Percentiles rank a stretch among this genome's conserved stretches.
phyloP scores from a whole-genome alignment of 2,888 invertebrate species.

The Hypomecis punctinalis region DNA sequence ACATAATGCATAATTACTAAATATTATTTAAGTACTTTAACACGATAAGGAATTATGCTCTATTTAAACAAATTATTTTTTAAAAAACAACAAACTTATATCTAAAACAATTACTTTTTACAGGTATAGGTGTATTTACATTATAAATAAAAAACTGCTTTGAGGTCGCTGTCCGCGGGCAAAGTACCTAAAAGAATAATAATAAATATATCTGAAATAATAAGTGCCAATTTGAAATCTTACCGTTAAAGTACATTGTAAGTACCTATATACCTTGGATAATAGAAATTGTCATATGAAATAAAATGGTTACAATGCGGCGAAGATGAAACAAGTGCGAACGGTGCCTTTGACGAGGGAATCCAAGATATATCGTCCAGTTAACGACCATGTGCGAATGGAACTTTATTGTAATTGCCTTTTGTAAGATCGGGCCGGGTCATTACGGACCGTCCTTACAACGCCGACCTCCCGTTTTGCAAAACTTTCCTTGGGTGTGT shows the following conservation, averaged over 20 bases:
- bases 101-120: too few species aligned
- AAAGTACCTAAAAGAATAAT: too few species aligned
- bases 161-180: too few species aligned
- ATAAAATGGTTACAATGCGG: slow-evolving; percentile 17
- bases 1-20: too few species aligned
- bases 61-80: too few species aligned
- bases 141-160: too few species aligned
- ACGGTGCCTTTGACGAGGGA: slow-evolving; percentile 65
- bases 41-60: too few species aligned
- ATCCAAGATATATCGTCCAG: slow-evolving; percentile 81
- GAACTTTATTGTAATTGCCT: slow-evolving; percentile 85
- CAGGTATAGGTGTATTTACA: too few species aligned
- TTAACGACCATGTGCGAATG: slow-evolving; percentile 84
- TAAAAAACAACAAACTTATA: too few species aligned
- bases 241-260: background rate
- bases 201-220: too few species aligned
- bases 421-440: slow-evolving; percentile 83
- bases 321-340: slow-evolving; percentile 70
- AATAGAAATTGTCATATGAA: slow-evolving; percentile 32
- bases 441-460: slow-evolving; percentile 78
- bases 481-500: slow-evolving; percentile 69
- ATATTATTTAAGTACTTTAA: too few species aligned
- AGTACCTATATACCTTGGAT: slow-evolving; percentile 31
- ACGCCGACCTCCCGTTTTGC: slow-evolving; percentile 72
- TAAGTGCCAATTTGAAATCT: too few species aligned